Evolutionary conservation across 1,140 invertebrate genomes (phyloP).

Genomic region (Stenopsyche tienmushanensis): DNA sequence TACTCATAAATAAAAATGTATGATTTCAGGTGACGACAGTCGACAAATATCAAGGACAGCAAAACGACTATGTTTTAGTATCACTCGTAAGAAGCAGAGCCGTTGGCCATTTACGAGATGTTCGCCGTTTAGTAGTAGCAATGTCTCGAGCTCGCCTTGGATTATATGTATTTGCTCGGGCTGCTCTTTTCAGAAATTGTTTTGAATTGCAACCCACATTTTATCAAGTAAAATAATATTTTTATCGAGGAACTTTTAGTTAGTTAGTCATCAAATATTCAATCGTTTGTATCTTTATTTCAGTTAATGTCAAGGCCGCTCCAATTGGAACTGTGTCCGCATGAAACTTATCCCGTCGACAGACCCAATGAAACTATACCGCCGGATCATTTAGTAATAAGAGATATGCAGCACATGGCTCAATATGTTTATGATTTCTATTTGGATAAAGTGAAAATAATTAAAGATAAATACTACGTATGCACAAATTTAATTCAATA

Average conservation of each 20-base stretch:
- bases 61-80: constrained; percentile 97
- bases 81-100: constrained; percentile 94
- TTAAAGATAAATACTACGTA: constrained; percentile 60
- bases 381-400: constrained; percentile 58
- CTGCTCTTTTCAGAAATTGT: constrained; percentile 92
- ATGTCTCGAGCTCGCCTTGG: constrained; percentile 98
- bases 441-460: constrained; percentile 68
- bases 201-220: constrained; percentile 95
- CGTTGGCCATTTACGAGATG: constrained; percentile 95
- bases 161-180: constrained; percentile 93
- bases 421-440: constrained; percentile 91
- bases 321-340: constrained; percentile 73
- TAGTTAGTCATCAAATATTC: too few species aligned
- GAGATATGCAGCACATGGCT: constrained; percentile 92
- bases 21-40: constrained; percentile 80
- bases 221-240: constrained; percentile 71
- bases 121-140: constrained; percentile 94
- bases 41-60: constrained; percentile 99
- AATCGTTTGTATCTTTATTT: neutral
- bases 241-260: neutral
- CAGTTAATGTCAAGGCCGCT: constrained; percentile 67
- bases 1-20: too few species aligned
- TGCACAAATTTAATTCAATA: constrained; percentile 38
- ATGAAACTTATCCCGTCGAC: constrained; percentile 75
- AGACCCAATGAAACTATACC: constrained; percentile 54